Evolutionary conservation across 2,888 invertebrate genomes (phyloP), one percentile per base, ranked within the genome.

Genomic region (Pristionchus japonicus): DNA sequence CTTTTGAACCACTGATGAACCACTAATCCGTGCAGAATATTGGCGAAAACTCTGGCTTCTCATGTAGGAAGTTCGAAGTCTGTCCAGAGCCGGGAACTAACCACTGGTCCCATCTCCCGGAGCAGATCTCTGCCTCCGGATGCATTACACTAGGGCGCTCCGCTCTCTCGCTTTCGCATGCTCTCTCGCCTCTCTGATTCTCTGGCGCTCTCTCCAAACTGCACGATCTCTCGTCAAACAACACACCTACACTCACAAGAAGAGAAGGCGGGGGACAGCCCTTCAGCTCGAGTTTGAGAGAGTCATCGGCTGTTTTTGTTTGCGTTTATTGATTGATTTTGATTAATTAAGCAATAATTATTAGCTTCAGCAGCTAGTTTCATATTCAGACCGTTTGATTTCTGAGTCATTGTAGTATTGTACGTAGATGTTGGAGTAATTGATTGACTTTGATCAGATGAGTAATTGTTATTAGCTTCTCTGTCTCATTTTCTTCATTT

Each of bases 181-280:
- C 4, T 31, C 77, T 34, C 34, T 34, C 67, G 67, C 3, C 47
- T 47, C 77, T 34, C 43, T 34, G n/a, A 17, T 40, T 47, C 43
- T 77, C 77, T 47, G n/a, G 23, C 77, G n/a, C 77, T 43, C 77
- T 77, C 77, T 27, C 37, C 47, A 9, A 77, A 47, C 27, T 6
- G n/a, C 47, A 11, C n/a, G 0, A 23, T 77, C 43, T 47, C 77
- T 77, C 77, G 77, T 40, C 77, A 77, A 57, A 57, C 57, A 57
- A 57, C 43, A 77, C 77, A 77, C 77, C 77, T 77, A 77, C 77
- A 77, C 77, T 77, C 77, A 77, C 77, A 40, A 23, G 77, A 77
- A 40, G 77, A 43, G 43, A 43, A 6, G 43, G 4, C 27, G 77
- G 43, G 27, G n/a, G 43, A 43, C 77, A n/a, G 43, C 43, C 77